A percentile compares a stretch with the other conserved stretches of the same genome.
Evolutionary conservation across 2,113 vertebrate species (phyloP).

Genomic region (Ctenodactylus gundi): DNA sequence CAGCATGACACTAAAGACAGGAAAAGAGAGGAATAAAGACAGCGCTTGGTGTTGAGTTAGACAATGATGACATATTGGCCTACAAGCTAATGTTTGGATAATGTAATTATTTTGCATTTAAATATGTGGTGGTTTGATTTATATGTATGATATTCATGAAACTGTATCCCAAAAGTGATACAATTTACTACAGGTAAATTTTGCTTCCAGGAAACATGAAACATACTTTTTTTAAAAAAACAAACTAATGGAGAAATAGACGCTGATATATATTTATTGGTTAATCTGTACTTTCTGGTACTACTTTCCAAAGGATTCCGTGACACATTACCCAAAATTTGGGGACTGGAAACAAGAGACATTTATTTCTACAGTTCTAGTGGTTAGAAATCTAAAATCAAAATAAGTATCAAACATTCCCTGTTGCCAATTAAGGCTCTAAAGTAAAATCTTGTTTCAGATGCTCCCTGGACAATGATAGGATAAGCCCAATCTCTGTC

Average conservation of each 20-base stretch:
- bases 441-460: background rate
- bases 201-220: background rate
- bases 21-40: background rate
- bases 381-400: background rate
- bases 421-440: background rate
- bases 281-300: background rate
- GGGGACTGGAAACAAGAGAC: background rate
- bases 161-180: background rate
- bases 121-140: background rate
- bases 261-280: background rate
- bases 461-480: background rate
- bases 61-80: background rate
- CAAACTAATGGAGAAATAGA: background rate
- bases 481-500: background rate
- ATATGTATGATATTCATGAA: background rate
- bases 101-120: background rate
- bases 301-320: background rate
- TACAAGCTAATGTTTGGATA: background rate
- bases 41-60: background rate
- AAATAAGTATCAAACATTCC: fast-evolving
- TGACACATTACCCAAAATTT: background rate
- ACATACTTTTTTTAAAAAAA: background rate
- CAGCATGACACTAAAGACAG: background rate
- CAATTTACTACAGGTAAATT: background rate
- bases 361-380: background rate